Evolutionary conservation across 1,140 invertebrate genomes (phyloP), one percentile per base, ranked within the genome.

Genomic region (Scaptomyza hsui): DNA sequence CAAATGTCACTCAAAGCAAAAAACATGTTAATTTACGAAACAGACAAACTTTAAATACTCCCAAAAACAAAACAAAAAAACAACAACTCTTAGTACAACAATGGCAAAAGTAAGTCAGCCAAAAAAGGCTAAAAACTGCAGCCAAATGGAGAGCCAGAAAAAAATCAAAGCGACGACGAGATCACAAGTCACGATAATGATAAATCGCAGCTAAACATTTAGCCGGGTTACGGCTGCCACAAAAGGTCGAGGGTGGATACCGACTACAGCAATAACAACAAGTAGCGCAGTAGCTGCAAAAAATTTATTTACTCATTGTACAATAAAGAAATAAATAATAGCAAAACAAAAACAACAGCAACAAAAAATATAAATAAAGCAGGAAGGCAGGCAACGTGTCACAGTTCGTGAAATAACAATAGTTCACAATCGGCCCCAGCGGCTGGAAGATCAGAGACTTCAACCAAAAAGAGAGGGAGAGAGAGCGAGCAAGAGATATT

Each of bases 121-220:
- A 63, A 64, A 78, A 78, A 75, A 72, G 72, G 68, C 71, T 70
- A 47, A 70, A 72, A 76, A 26, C 52, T 70, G 72, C 44, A 52
- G 42, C 63, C 69, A 80, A 86, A 80, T 61, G 63, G 70, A 67
- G 52, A 61, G 32, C 44, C 19, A 57, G 24, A 63, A 61, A 44
- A 70, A 65, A 57, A 78, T 76, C 71, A 74, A 85, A 85, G n/a
- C 80, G 67, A 21, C 72, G 59, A 75, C 68, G 86, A 89, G 86
- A 89, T 89, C 86, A 88, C 80, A 86, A 89, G 86, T 89, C 86
- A 89, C 86, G 86, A 89, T 89, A 89, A 89, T 89, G 86, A 86
- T 89, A 89, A 89, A 89, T 89, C 86, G 86, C 86, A 89, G 81
- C 62, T 75, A 74, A 88, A 89, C 83, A 85, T 89, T 89, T 89